phyloP scores from a whole-genome alignment of 2,888 invertebrate species.

The Meloe dianella region DNA sequence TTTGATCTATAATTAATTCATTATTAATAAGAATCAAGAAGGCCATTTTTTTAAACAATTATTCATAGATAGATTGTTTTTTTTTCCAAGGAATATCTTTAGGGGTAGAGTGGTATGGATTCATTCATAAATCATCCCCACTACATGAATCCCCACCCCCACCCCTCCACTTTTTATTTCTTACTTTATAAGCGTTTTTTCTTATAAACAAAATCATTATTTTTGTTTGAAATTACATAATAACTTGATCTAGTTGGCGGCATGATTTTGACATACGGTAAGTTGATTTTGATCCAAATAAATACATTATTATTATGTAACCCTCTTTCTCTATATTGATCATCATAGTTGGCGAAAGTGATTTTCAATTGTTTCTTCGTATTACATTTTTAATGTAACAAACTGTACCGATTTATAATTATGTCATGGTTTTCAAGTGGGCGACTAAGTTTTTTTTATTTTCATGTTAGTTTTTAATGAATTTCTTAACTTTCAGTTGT shows the following conservation, averaged over 20 bases:
- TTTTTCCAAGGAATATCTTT: no score
- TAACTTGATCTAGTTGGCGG: neutral
- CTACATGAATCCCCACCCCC: neutral
- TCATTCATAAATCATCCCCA: neutral
- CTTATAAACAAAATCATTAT: neutral
- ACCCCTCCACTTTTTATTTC: neutral
- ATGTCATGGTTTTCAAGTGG: slow-evolving; percentile 24
- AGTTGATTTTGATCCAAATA: no score
- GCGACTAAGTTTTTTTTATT: slow-evolving; percentile 12
- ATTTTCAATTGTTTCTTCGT: slow-evolving; percentile 7
- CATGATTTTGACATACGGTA: slow-evolving; percentile 1
- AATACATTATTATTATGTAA: no score
- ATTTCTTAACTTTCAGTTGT: slow-evolving; percentile 34
- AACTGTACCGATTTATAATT: neutral
- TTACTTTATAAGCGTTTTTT: neutral
- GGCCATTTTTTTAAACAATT: neutral
- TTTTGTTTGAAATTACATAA: neutral
- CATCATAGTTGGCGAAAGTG: slow-evolving; percentile 15
- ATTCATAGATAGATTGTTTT: no score
- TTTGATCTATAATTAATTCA: neutral
- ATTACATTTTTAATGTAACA: neutral
- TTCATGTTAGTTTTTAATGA: slow-evolving; percentile 13
- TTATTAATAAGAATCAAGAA: neutral
- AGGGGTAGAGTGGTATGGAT: neutral
- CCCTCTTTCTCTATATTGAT: no score